phyloP scores from a whole-genome alignment of 2,113 vertebrate genomes.

The Trogon surrucura region DNA sequence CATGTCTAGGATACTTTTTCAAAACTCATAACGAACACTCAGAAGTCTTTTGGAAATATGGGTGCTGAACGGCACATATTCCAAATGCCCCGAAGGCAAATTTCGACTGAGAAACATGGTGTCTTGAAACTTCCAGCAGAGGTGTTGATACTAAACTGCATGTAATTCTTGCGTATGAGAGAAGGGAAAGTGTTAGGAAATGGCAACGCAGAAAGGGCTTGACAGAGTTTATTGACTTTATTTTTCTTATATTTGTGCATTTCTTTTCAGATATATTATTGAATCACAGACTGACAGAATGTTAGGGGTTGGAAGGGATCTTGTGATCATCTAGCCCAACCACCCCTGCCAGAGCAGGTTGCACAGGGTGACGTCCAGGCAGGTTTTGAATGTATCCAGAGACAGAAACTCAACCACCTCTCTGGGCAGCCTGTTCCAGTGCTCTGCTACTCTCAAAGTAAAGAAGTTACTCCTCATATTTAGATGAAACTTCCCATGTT shows the following conservation, averaged over 20 bases:
- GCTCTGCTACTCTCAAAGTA: too few species aligned
- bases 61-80: not conserved
- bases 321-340: too few species aligned
- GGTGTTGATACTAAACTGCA: not conserved
- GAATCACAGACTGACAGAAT: too few species aligned
- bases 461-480: too few species aligned
- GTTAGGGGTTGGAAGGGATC: too few species aligned
- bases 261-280: not conserved
- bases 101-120: not conserved
- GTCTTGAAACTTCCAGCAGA: not conserved
- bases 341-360: too few species aligned
- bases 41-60: not conserved
- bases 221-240: not conserved
- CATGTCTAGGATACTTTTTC: not conserved
- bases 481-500: too few species aligned
- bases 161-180: not conserved
- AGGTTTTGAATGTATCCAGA: too few species aligned
- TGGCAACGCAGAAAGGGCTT: not conserved
- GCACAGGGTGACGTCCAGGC: too few species aligned
- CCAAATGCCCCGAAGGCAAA: not conserved
- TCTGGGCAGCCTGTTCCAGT: too few species aligned
- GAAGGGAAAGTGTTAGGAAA: not conserved
- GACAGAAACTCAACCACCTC: too few species aligned
- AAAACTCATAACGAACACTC: not conserved
- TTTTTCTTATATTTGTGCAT: not conserved